Evolutionary conservation across 2,888 invertebrate genomes (phyloP).

Genomic region (Adela reaumurella): DNA sequence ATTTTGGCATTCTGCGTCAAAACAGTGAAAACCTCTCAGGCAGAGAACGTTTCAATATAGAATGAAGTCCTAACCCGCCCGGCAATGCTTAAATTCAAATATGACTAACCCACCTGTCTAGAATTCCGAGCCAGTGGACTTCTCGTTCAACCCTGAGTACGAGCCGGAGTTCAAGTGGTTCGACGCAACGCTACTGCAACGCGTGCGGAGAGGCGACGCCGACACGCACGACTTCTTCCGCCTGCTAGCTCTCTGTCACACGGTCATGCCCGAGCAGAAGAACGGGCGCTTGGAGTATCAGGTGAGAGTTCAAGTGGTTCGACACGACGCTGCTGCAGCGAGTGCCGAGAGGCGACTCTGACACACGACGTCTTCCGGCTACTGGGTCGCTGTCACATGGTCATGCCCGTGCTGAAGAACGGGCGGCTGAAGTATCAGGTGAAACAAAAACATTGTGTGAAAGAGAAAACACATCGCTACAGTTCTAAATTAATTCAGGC

Average conservation of each 20-base stretch:
- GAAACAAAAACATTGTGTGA: too few relatives aligned
- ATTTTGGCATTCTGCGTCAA: too few relatives aligned
- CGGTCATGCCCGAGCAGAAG: conserved; percentile 95
- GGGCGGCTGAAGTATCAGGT: conserved; percentile 78
- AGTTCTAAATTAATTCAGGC: too few relatives aligned
- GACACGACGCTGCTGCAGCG: conserved; percentile 83
- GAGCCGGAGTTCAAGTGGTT: conserved; percentile 94
- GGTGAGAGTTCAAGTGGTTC: conserved; percentile 90
- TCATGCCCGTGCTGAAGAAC: conserved; percentile 92
- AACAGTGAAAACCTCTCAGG: too few relatives aligned
- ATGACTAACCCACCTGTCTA: too few relatives aligned
- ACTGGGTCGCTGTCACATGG: conserved; percentile 95
- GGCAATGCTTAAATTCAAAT: too few relatives aligned
- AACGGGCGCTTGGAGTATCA: conserved; percentile 80
- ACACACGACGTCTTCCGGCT: conserved; percentile 88
- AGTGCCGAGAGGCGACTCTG: conserved; percentile 68
- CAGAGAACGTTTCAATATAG: too few relatives aligned
- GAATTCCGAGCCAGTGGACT: conserved; percentile 80
- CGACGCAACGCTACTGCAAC: conserved; percentile 80
- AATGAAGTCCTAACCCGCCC: too few relatives aligned
- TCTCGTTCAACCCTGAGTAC: conserved; percentile 90
- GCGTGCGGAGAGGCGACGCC: conserved; percentile 70
- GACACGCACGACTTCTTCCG: conserved; percentile 87
- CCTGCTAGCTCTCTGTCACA: conserved; percentile 93
- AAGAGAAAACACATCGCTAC: too few relatives aligned